These are phyloP conservation scores for Sycophila texana DNA, from an alignment of 2,888 invertebrate genomes.

Conservation along the genomic window DNA sequence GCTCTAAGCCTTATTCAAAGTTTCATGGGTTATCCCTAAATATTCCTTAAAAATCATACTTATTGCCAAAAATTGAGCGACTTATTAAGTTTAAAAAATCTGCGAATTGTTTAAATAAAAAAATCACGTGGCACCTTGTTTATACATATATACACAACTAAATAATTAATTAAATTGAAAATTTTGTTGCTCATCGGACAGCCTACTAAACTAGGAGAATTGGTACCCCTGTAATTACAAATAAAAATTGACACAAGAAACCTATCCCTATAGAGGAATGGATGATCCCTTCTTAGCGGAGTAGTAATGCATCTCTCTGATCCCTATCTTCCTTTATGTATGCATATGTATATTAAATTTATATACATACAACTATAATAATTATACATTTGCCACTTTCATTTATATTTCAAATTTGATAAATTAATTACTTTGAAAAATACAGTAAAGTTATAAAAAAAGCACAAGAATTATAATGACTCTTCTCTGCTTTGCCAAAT, in stretches of 20 bases:
- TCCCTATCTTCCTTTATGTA: not conserved
- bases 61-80: not conserved
- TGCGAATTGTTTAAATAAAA: constrained; percentile 24
- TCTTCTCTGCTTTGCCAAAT: too few species aligned
- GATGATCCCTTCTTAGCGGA: constrained; percentile 59
- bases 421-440: too few species aligned
- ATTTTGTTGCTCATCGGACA: not conserved
- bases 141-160: not conserved
- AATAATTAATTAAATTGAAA: not conserved
- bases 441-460: too few species aligned
- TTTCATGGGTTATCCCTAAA: not conserved
- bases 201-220: not conserved
- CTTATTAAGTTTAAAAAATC: constrained; percentile 12
- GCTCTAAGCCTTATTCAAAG: not conserved
- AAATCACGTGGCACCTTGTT: not conserved
- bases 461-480: not conserved
- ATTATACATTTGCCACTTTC: too few species aligned
- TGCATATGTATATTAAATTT: not conserved
- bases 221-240: not conserved
- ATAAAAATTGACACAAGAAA: constrained; percentile 35
- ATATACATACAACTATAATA: not conserved
- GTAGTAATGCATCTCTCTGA: constrained; percentile 62
- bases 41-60: not conserved
- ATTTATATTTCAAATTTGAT: too few species aligned
- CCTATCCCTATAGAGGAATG: constrained; percentile 24